Conservation (phyloP, 2,797 vertebrate species). For the Caiman crocodilus region DNA sequence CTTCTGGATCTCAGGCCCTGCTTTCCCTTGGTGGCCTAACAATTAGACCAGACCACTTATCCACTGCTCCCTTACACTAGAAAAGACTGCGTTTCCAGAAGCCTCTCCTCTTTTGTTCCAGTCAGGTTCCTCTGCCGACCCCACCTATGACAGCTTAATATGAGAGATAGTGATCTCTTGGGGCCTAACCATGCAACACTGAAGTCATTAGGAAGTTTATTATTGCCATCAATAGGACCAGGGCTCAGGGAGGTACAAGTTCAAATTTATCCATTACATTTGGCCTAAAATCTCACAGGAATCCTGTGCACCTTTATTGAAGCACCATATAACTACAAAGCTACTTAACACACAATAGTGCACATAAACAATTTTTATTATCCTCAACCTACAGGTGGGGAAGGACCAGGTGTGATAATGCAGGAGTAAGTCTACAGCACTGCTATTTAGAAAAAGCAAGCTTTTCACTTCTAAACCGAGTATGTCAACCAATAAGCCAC, state of each 20-base stretch:
- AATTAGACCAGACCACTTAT: too few relatives aligned
- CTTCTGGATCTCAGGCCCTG: too few relatives aligned
- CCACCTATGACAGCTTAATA: neutral
- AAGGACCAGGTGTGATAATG: neutral
- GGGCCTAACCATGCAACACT: rapidly evolving
- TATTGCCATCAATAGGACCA: neutral
- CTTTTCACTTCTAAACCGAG: neutral
- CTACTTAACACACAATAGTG: too few relatives aligned
- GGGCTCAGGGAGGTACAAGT: neutral
- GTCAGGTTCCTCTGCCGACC: neutral
- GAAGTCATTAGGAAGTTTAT: neutral
- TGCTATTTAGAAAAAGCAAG: neutral
- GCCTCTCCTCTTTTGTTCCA: neutral
- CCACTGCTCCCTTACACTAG: neutral
- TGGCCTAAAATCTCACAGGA: neutral
- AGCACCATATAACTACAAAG: neutral
- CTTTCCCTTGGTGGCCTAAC: too few relatives aligned
- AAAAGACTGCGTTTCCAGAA: neutral
- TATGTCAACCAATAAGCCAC: neutral
- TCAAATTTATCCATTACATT: neutral
- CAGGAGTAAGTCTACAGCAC: neutral
- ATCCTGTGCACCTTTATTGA: neutral
- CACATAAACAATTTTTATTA: too few relatives aligned
- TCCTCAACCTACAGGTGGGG: neutral
- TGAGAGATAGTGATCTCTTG: neutral